These are phyloP conservation scores for Apis mellifera DNA, from an alignment of 1,140 invertebrate species.

Conservation along the genomic window Amel_HAv3.1 CM009939.2:7184001-7184500, in stretches of 20 bases:
- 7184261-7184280: conserved; percentile 46
- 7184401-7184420: no score
- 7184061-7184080: no score
- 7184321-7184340: neutral
- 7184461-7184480: no score
- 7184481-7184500: no score
- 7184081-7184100: no score
- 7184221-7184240: conserved; percentile 37
- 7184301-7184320: neutral
- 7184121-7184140: neutral
- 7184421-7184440: no score
- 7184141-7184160: neutral
- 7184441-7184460: no score
- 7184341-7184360: neutral
- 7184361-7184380: neutral
- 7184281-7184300: conserved; percentile 43
- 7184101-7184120: neutral
- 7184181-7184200: neutral
- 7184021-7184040: no score
- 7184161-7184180: neutral
- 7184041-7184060: no score
- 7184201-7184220: neutral
- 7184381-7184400: no score
- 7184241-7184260: conserved; percentile 27
- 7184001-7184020: no score